A percentile compares a stretch with the other conserved stretches of the same genome.
These are phyloP conservation scores for Eupithecia inturbata DNA, from an alignment of 2,888 invertebrate genomes.

Conservation along the genomic window DNA sequence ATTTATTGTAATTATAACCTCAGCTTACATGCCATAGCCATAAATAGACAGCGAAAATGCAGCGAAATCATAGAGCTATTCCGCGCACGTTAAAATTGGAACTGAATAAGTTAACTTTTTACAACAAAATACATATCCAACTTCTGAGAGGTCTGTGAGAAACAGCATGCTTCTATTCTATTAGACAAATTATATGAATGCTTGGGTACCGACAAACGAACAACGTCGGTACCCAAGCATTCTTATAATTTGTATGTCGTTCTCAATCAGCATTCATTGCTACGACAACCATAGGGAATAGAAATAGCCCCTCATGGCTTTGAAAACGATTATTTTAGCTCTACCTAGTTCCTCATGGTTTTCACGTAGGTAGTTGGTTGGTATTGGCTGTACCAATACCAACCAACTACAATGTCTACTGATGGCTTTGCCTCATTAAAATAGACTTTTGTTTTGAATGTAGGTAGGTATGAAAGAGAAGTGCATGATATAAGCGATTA, in stretches of 20 bases:
- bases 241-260: constrained; percentile 38
- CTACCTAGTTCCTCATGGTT: neutral
- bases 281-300: constrained; percentile 25
- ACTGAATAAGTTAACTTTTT: neutral
- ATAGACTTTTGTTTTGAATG: neutral
- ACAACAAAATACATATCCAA: neutral
- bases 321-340: constrained; percentile 5
- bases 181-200: no score
- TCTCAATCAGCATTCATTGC: constrained; percentile 35
- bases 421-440: neutral
- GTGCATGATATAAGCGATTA: no score
- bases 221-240: constrained; percentile 18
- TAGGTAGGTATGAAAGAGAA: neutral
- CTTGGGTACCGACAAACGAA: no score
- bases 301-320: constrained; percentile 16
- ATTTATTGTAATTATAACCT: constrained; percentile 1
- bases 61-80: neutral
- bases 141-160: neutral
- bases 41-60: neutral
- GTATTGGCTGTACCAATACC: no score
- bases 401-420: no score
- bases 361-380: neutral
- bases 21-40: neutral
- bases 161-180: constrained; percentile 10
- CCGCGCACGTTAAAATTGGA: neutral